Evolutionary conservation across 2,113 vertebrate genomes (phyloP), one percentile per base, ranked within the genome.

Genomic region (Tupaia chinensis): DNA sequence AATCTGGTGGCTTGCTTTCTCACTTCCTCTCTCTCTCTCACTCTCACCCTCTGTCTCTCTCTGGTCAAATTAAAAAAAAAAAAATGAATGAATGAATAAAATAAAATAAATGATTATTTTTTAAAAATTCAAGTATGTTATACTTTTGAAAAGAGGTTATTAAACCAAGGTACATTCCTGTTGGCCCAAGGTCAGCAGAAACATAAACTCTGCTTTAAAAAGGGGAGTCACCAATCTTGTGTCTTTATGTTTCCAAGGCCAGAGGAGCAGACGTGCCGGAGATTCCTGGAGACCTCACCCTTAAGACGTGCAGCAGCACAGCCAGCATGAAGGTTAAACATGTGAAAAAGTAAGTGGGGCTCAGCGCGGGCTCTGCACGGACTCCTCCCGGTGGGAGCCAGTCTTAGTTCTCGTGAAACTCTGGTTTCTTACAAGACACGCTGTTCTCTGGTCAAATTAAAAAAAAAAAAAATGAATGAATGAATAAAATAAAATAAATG

Each of bases 301-400:
- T 99, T 82, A 99, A 99, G 58, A 99, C 99, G 65, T 99, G 99
- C n/a, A 98, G 98, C 98, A 99, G 99, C 98, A 99, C 99, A 2
- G 99, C 99, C 3, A 99, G 99, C 96, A 99, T 99, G 99, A 99
- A 99, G 97, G 99, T 99, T 97, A 99, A 99, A 98, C 99, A 99
- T 68, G 98, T 99, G 92, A 99, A 99, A 99, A 99, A 99, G 99
- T 99, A 99, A 99, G 99, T 98, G 81, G 2, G 0, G 1, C 16
- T 69, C 44, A 23, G 7, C 56, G 4, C 25, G 19, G 19, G 19
- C 88, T 44, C 95, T 77, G 84, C 82, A 80, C 60, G 11, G 34
- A 53, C 81, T 89, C 4, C 54, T 87, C 0, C 54, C 34, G 77
- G 53, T 56, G 73, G 34, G 53, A 73, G 61, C 61, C 12, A n/a